These are phyloP conservation scores for Bombyx mori DNA, from an alignment of 1,140 invertebrate species.

Conservation along the genomic window DNA sequence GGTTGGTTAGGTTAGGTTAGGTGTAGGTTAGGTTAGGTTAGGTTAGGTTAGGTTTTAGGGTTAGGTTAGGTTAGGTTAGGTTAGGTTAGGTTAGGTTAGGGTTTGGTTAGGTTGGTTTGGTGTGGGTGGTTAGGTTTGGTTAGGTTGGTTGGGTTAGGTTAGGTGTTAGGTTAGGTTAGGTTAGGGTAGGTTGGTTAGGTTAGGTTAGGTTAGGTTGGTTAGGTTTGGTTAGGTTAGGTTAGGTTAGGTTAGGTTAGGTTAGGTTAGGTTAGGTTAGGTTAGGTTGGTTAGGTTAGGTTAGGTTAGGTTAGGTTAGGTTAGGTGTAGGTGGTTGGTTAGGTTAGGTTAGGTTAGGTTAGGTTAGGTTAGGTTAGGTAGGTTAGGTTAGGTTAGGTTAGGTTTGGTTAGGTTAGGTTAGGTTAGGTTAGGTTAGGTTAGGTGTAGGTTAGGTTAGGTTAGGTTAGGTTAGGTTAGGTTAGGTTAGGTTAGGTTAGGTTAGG, in stretches of 20 bases:
- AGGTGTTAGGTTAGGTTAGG: too few species aligned
- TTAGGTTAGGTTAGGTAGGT: too few species aligned
- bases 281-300: too few species aligned
- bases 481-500: conserved; percentile 27
- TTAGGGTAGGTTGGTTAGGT: too few species aligned
- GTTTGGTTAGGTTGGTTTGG: conserved; percentile 46
- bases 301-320: conserved; percentile 34
- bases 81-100: too few species aligned
- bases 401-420: conserved; percentile 30
- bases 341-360: conserved; percentile 26
- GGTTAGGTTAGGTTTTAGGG: too few species aligned
- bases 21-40: too few species aligned
- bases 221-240: conserved; percentile 38
- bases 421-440: conserved; percentile 28
- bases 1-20: conserved; percentile 36
- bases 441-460: too few species aligned
- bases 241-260: conserved; percentile 37
- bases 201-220: conserved; percentile 29
- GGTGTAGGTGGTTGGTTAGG: conserved; percentile 20
- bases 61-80: too few species aligned
- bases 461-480: conserved; percentile 28
- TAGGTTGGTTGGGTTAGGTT: too few species aligned
- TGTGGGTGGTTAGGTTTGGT: conserved; percentile 37
- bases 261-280: conserved; percentile 37
- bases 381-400: too few species aligned